These are phyloP conservation scores for Muscina levida DNA, from an alignment of 2,888 invertebrate species.

Conservation along the genomic window DNA sequence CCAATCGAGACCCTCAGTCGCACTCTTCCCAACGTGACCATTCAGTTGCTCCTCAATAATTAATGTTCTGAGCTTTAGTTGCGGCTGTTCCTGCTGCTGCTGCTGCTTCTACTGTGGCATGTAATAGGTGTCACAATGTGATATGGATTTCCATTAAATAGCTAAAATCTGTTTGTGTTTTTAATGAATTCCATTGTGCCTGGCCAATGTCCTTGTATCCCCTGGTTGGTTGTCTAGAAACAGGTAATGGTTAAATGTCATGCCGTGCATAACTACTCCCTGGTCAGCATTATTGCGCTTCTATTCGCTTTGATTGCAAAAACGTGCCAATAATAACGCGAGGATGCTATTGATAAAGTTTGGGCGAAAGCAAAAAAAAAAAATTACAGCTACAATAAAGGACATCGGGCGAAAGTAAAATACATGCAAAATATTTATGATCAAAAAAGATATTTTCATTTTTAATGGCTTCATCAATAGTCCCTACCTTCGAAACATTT, in stretches of 20 bases:
- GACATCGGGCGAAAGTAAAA: no score
- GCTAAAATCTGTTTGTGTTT: constrained; percentile 12
- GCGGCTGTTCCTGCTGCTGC: neutral
- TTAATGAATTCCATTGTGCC: constrained; percentile 2
- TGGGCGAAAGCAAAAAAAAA: neutral
- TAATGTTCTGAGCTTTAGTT: no score
- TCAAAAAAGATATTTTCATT: neutral
- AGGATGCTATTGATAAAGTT: neutral
- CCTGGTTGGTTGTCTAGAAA: no score
- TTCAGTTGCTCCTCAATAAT: neutral
- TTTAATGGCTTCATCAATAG: neutral
- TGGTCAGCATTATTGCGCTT: no score
- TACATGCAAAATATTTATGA: neutral
- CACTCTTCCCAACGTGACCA: neutral
- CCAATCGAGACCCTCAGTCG: no score
- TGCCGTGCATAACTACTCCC: no score
- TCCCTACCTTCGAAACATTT: no score
- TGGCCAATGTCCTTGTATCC: neutral
- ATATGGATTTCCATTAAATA: neutral
- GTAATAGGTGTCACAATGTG: neutral
- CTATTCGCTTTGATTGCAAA: neutral
- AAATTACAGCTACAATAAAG: neutral
- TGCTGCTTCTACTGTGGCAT: neutral
- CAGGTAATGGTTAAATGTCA: no score
- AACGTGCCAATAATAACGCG: neutral